Conservation (phyloP, 2,113 vertebrate genomes). For the Colossoma macropomum region DNA sequence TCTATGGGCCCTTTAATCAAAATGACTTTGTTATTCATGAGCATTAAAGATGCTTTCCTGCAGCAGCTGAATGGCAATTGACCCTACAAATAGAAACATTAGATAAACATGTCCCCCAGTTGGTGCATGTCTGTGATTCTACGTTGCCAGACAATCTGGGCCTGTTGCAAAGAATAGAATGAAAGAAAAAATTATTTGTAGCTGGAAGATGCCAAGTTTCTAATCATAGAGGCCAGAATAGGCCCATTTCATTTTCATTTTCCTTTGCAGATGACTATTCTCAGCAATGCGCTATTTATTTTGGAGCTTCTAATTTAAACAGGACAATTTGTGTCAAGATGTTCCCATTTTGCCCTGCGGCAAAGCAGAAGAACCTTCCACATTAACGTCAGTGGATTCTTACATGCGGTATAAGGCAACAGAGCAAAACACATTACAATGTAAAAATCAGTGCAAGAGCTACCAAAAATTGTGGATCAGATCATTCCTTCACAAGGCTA, state of each 20-base stretch:
- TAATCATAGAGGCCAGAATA: background rate
- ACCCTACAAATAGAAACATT: background rate
- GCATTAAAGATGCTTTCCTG: background rate
- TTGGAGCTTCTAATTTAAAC: background rate
- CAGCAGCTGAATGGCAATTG: background rate
- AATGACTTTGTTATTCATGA: background rate
- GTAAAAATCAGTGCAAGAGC: background rate
- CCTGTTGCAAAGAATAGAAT: background rate
- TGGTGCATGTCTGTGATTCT: background rate
- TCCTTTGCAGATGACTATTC: background rate
- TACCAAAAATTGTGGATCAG: background rate
- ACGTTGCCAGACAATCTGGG: background rate
- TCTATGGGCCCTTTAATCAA: background rate
- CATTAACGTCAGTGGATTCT: background rate
- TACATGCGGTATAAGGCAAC: background rate
- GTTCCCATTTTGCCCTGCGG: background rate
- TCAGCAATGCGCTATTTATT: background rate
- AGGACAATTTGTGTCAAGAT: background rate
- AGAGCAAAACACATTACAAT: background rate
- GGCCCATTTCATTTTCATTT: background rate
- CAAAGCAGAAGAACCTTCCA: background rate
- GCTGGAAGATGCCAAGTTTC: background rate
- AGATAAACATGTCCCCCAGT: background rate
- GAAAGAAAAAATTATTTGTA: background rate
- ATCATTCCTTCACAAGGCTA: background rate